These are phyloP conservation scores for Gadopsis bispinosus DNA, from an alignment of 2,797 vertebrate species.

Conservation along the genomic window DNA sequence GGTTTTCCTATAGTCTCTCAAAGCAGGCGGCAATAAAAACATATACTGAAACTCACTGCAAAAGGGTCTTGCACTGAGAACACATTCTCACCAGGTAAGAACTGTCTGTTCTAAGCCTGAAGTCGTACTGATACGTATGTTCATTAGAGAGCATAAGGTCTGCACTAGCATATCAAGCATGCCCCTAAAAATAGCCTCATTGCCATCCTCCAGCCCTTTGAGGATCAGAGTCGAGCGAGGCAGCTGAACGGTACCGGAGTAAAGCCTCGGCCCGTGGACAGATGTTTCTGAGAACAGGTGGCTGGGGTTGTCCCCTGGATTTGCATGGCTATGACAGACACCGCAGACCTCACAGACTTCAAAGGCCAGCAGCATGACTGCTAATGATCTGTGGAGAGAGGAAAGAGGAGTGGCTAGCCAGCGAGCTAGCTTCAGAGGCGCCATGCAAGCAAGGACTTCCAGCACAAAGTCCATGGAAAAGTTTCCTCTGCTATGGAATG, in stretches of 20 bases:
- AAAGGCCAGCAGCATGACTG: constrained; percentile 78
- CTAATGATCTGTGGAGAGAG: constrained; percentile 84
- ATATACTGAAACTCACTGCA: neutral
- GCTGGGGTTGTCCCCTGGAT: constrained; percentile 83
- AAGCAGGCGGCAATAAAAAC: constrained; percentile 11
- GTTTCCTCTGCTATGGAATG: constrained; percentile 57
- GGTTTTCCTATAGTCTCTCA: neutral
- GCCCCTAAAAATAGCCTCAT: constrained; percentile 75
- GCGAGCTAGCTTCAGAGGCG: constrained; percentile 67
- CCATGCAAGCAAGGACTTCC: constrained; percentile 64
- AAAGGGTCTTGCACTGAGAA: neutral
- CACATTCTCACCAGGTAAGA: constrained; percentile 32
- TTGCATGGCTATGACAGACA: constrained; percentile 85
- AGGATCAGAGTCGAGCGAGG: constrained; percentile 74
- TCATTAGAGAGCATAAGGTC: constrained; percentile 73
- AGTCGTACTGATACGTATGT: constrained; percentile 50
- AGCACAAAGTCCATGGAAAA: constrained; percentile 56
- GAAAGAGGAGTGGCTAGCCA: constrained; percentile 65
- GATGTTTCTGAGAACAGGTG: constrained; percentile 86
- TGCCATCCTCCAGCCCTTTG: constrained; percentile 70
- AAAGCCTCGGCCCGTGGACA: constrained; percentile 78
- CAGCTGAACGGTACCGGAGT: constrained; percentile 74
- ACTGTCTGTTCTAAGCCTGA: constrained; percentile 31
- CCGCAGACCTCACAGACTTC: constrained; percentile 83
- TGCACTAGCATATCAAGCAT: constrained; percentile 63